Evolutionary conservation across 2,888 invertebrate species (phyloP), one percentile per base, ranked within the genome.

Genomic region (Mesodorylaimus sp.): DNA sequence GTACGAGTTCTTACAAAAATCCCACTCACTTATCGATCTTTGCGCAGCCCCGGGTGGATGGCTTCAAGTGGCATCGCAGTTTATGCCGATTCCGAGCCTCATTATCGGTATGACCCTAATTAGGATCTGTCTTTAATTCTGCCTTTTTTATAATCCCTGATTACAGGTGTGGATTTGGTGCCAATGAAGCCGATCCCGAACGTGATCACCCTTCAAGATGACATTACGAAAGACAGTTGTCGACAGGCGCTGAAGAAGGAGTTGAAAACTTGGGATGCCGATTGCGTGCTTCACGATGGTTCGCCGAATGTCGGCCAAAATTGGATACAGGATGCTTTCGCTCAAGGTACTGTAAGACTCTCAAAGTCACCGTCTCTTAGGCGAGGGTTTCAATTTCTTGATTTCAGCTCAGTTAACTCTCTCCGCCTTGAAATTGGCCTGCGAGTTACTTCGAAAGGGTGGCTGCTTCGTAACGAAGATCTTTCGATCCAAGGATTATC

Each of bases 11-110:
- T 73, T 99, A 3, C 87, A 95, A 75, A 83, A 81, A 64, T 85
- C 93, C 1, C 77, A 86, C 74, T 91, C 97, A 75, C 83, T 89
- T 59, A 78, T 99, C 62, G 97, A 99, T 76, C 73, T 99, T 54
- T 99, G 97, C 72, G 97, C 97, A 16, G 97, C 97, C 1, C 97
- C 97, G 1, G 95, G 95, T 64, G 93, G 93, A 59, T 95, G 97
- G 95, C 85, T 95, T 81, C 97, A 75, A 61, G 95, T 97, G 48
- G 95, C 93, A 45, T 81, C 83, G 61, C 83, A 97, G 68, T 86
- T 89, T 66, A 93, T 95, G 87, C 95, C 97, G 0, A 77, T 91
- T 0, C 89, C 91, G 3, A 88, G 88, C 64, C 75, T 93, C 49
- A 85, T 95, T 16, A 75, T 97, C 46, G 91, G 76, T 73, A 44